Evolutionary conservation across 1,140 invertebrate genomes (phyloP), one percentile per base, ranked within the genome.

Genomic region (Nylanderia fulva): DNA sequence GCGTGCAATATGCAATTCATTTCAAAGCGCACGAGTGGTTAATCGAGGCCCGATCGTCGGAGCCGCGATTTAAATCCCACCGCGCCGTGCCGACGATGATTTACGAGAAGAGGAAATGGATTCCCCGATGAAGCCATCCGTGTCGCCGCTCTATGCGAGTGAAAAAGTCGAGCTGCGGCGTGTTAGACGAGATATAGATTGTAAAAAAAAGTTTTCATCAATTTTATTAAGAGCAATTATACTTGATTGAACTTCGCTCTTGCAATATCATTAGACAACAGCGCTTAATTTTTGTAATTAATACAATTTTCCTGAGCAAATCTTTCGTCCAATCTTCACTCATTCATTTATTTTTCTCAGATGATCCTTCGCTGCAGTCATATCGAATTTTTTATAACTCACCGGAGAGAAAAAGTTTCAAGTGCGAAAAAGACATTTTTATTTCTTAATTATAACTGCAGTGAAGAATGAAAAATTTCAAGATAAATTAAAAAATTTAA

Each of bases 91-190:
- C 24, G 52, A 18, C 52, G 52, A 71, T 79, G 61, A 79, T 79
- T 79, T 79, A 79, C 66, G 77, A 71, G 52, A 82, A 82, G 52
- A 39, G 66, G 77, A 82, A 79, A 79, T 79, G 76, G 54, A 82
- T 45, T 82, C 66, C 29, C 24, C 18, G 77, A 72, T 71, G 36
- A 82, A 72, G 36, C 77, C 77, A 71, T 82, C 77, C 76, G 63
- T 79, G 77, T 82, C 66, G 77, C 77, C 76, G 76, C 61, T 79
- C 33, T 33, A 68, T 15, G 48, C 45, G 63, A 71, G 52, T 45
- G 66, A 82, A 52, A 82, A 82, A 82, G 77, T 58, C 36, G 54
- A 42, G 27, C 18, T 39, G 11, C 27, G n/a, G 66, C 42, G 42
- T 29, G 75, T 11, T 1, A 13, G n/a, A 33, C 27, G 68, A 21